A percentile compares a stretch with the other conserved stretches of the same genome.
Evolutionary conservation across 2,888 invertebrate species (phyloP).

Genomic region (Ornithoptera alexandrae): DNA sequence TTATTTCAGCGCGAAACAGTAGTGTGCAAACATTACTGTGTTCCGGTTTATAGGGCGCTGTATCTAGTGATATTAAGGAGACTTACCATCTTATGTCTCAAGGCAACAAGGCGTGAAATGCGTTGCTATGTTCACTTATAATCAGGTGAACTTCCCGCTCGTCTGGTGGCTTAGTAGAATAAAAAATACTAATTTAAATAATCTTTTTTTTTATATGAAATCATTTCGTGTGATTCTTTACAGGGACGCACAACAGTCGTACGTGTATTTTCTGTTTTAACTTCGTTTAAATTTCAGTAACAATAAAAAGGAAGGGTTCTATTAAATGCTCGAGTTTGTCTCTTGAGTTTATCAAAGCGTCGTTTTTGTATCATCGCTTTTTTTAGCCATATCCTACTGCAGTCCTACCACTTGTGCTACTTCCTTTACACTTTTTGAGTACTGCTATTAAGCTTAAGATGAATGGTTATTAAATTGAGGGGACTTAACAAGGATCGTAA

Average conservation of each 20-base stretch:
- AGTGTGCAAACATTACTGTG: too few species aligned
- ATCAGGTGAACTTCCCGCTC: too few species aligned
- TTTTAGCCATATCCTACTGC: slow-evolving; percentile 1
- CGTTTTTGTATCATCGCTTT: slow-evolving; percentile 3
- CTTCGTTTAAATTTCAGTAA: not conserved
- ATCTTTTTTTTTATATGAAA: too few species aligned
- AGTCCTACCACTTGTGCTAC: slow-evolving; percentile 5
- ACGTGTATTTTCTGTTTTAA: not conserved
- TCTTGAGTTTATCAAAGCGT: slow-evolving; percentile 3
- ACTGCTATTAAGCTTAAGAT: slow-evolving; percentile 15
- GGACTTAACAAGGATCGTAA: slow-evolving; percentile 6
- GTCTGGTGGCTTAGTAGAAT: too few species aligned
- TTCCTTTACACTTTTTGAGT: slow-evolving; percentile 13
- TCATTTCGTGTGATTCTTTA: too few species aligned
- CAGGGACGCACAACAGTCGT: not conserved
- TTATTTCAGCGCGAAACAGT: too few species aligned
- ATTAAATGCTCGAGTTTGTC: not conserved
- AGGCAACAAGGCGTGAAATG: too few species aligned
- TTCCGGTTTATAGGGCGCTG: too few species aligned
- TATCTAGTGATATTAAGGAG: too few species aligned
- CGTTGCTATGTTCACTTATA: too few species aligned
- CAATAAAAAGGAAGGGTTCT: not conserved
- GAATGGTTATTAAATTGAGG: slow-evolving; percentile 15
- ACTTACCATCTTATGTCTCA: too few species aligned
- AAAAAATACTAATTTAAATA: too few species aligned